Conservation (phyloP, 2,113 vertebrate species). For the Morone chrysops region DNA sequence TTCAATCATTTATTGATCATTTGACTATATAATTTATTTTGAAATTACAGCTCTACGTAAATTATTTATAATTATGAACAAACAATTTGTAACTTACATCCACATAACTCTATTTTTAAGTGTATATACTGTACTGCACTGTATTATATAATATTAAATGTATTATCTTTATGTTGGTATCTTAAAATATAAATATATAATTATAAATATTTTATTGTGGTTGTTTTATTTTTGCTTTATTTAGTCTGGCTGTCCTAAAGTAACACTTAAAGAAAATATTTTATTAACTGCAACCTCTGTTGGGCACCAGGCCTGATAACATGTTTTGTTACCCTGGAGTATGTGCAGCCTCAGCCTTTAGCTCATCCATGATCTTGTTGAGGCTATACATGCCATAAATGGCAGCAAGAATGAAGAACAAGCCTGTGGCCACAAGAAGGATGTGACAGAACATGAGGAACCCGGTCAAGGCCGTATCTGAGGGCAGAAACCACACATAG, state of each 20-base stretch:
- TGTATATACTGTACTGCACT: not conserved
- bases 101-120: not conserved
- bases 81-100: not conserved
- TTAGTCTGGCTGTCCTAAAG: not conserved
- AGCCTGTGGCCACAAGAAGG: slow-evolving; percentile 66
- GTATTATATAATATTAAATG: not conserved
- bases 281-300: not conserved
- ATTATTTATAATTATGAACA: not conserved
- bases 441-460: slow-evolving; percentile 81
- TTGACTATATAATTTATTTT: no score
- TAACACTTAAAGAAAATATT: not conserved
- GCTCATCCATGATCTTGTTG: slow-evolving; percentile 43
- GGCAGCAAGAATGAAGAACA: slow-evolving; percentile 68
- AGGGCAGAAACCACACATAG: slow-evolving; percentile 91
- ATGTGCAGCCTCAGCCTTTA: slow-evolving; percentile 20
- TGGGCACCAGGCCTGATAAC: slow-evolving; percentile 43
- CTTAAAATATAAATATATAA: not conserved
- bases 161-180: not conserved
- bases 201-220: not conserved
- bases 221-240: not conserved
- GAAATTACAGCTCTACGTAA: not conserved
- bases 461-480: slow-evolving; percentile 58
- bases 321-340: not conserved
- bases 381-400: slow-evolving; percentile 70
- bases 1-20: no score